Percentiles rank a stretch among this genome's conserved stretches.
Evolutionary conservation across 2,797 vertebrate genomes (phyloP).

Genomic region (Sebastes vulpes): DNA sequence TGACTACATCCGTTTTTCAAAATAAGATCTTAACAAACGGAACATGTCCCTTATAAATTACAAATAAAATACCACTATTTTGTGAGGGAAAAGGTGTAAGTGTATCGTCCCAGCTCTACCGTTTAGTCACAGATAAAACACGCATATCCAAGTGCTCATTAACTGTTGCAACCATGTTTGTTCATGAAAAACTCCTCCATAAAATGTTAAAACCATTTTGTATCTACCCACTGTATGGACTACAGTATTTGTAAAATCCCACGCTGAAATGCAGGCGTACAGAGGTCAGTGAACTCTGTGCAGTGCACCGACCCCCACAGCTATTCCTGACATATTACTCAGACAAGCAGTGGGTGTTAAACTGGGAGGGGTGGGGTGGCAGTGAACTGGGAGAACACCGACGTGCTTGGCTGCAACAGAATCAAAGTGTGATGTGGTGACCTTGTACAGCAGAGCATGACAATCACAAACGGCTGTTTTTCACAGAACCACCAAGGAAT

Average conservation of each 20-base stretch:
- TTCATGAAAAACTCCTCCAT: not conserved
- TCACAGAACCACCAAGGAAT: slow-evolving; percentile 14
- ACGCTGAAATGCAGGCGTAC: slow-evolving; percentile 2
- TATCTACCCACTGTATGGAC: not conserved
- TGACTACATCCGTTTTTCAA: too few relatives aligned
- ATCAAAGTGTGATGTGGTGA: slow-evolving; percentile 12
- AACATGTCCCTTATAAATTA: too few relatives aligned
- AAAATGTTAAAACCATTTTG: not conserved
- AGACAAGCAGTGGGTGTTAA: slow-evolving; percentile 17
- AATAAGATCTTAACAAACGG: too few relatives aligned
- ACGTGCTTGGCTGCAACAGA: slow-evolving; percentile 12
- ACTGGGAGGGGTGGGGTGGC: slow-evolving; percentile 22
- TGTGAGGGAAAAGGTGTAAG: too few relatives aligned
- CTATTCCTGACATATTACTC: slow-evolving; percentile 62
- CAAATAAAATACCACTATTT: too few relatives aligned
- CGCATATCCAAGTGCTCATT: not conserved
- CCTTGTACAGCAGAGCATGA: slow-evolving; percentile 22
- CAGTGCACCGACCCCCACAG: slow-evolving; percentile 9
- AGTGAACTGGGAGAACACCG: not conserved
- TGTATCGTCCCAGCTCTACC: too few relatives aligned
- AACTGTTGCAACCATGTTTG: not conserved
- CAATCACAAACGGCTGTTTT: not conserved
- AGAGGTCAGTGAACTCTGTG: slow-evolving; percentile 29
- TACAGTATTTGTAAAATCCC: slow-evolving; percentile 19
- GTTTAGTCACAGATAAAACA: not conserved